These are phyloP conservation scores for Sipunculus nudus DNA, from an alignment of 2,888 invertebrate species.

Conservation along the genomic window DNA sequence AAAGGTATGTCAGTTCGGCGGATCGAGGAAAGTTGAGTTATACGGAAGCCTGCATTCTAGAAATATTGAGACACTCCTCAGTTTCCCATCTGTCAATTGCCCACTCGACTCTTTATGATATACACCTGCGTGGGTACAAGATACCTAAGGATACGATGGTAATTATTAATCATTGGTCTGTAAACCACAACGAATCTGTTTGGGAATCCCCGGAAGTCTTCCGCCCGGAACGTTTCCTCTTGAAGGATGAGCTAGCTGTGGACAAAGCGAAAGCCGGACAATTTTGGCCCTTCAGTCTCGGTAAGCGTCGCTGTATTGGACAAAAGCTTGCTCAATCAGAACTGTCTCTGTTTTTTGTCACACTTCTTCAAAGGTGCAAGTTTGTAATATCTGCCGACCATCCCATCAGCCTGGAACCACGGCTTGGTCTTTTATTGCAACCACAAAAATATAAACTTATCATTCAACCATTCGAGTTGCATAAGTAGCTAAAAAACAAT, in stretches of 20 bases:
- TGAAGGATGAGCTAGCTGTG: background rate
- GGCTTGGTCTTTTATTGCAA: too few relatives aligned
- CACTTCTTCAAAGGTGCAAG: slow-evolving; percentile 5
- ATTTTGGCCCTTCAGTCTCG: slow-evolving; percentile 6
- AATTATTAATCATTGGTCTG: slow-evolving; percentile 6
- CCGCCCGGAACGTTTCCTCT: slow-evolving; percentile 19
- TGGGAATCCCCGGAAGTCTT: slow-evolving; percentile 15
- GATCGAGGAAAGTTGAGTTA: background rate
- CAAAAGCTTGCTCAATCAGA: slow-evolving; percentile 8
- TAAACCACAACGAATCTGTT: background rate
- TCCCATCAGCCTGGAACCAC: too few relatives aligned
- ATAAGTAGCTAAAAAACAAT: too few relatives aligned
- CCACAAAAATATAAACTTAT: too few relatives aligned
- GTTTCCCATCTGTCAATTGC: slow-evolving; percentile 6
- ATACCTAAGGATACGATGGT: slow-evolving; percentile 16
- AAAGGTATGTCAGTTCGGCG: background rate
- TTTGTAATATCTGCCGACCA: too few relatives aligned
- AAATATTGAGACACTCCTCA: background rate
- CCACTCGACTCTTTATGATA: slow-evolving; percentile 12
- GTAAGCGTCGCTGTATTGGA: slow-evolving; percentile 14
- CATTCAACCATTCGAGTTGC: too few relatives aligned
- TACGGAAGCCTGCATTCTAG: background rate
- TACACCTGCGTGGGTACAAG: slow-evolving; percentile 10
- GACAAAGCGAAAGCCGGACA: too few relatives aligned
- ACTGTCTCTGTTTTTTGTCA: slow-evolving; percentile 10